These are phyloP conservation scores for Pachyrhynchus sulphureomaculatus DNA, from an alignment of 1,140 invertebrate genomes.

Conservation along the genomic window DNA sequence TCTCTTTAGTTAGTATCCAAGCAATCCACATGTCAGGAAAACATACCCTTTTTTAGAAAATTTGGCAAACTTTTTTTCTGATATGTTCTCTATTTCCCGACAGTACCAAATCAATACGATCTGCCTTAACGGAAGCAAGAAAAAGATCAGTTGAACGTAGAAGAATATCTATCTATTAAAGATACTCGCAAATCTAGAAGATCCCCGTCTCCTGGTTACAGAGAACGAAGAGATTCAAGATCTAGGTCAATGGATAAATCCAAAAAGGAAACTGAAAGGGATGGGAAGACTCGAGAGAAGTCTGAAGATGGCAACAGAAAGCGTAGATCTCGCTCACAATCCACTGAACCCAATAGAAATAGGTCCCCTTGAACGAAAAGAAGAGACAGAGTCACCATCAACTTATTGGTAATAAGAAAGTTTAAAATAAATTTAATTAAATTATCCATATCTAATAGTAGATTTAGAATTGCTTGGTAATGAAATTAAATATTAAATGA, in stretches of 20 bases:
- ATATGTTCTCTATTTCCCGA: no score
- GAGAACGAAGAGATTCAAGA: conserved; percentile 2
- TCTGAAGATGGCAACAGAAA: conserved; percentile 1
- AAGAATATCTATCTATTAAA: conserved; percentile 25
- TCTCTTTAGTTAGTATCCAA: no score
- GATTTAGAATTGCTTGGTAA: no score
- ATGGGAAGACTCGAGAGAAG: not conserved
- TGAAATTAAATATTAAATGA: no score
- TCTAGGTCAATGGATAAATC: conserved; percentile 8
- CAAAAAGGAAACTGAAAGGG: not conserved
- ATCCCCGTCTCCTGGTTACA: not conserved
- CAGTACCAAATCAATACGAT: conserved; percentile 11
- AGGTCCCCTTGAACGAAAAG: conserved; percentile 6
- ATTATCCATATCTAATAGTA: no score
- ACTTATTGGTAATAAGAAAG: no score
- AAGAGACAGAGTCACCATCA: not conserved
- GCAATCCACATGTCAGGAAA: no score
- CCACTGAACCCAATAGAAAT: conserved; percentile 6
- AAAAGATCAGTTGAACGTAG: conserved; percentile 3
- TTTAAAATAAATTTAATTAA: no score
- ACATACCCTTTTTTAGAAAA: no score
- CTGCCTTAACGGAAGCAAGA: conserved; percentile 12
- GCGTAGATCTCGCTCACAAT: conserved; percentile 4
- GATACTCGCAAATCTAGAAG: conserved; percentile 20
- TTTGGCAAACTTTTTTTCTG: no score